A percentile compares a stretch with the other conserved stretches of the same genome.
phyloP scores from a whole-genome alignment of 2,797 vertebrate genomes.

The Diglossa cyanea region DNA sequence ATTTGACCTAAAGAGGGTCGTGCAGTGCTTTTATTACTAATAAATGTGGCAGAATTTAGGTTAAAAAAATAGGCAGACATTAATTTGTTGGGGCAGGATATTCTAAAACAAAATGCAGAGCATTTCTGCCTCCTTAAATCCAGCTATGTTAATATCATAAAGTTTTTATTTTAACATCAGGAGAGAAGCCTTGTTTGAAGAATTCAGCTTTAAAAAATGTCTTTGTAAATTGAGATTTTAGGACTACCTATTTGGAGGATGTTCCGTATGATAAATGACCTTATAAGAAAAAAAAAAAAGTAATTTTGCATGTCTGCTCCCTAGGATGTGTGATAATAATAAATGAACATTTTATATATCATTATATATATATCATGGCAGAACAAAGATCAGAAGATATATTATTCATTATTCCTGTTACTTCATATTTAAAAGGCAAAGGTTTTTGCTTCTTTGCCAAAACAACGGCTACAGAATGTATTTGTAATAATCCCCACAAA shows the following conservation, averaged over 20 bases:
- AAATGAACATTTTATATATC: conserved; percentile 73
- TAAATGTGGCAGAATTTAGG: neutral
- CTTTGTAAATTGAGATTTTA: conserved; percentile 68
- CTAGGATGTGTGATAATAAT: conserved; percentile 64
- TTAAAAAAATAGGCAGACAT: neutral
- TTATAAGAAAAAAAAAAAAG: conserved; percentile 49
- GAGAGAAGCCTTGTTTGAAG: conserved; percentile 30
- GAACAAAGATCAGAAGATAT: conserved; percentile 65
- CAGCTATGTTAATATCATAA: conserved; percentile 50
- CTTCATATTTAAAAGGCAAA: conserved; percentile 73
- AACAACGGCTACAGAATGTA: conserved; percentile 52
- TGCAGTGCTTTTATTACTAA: neutral
- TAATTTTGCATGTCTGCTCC: conserved; percentile 72
- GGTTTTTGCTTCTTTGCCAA: conserved; percentile 64
- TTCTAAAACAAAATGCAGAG: neutral
- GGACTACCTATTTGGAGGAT: conserved; percentile 63
- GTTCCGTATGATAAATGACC: conserved; percentile 47
- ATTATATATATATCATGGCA: conserved; percentile 65
- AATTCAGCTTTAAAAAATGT: conserved; percentile 60
- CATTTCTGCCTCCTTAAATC: neutral
- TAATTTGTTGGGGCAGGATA: neutral
- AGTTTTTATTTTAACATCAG: conserved; percentile 57
- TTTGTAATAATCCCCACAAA: conserved; percentile 14
- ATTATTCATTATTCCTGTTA: conserved; percentile 72
- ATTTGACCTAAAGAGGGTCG: neutral